Base-by-base conservation (phyloP, 1,140 invertebrate genomes). In the Tetraneura akinire region DNA sequence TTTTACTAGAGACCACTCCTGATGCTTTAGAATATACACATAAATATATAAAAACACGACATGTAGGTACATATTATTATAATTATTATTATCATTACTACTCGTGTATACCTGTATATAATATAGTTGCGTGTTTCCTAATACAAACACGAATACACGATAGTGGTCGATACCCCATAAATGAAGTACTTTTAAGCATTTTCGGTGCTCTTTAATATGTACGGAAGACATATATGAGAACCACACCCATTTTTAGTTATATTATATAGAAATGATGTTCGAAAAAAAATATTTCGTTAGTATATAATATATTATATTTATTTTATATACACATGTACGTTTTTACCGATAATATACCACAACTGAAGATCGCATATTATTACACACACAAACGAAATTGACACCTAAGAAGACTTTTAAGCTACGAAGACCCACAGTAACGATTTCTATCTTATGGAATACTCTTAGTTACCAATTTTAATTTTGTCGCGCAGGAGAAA, bases 221-320 rank as follows among this genome's bases (percentile, higher is more conserved):
- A 49, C n/a, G 53, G 51, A 76, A 76, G 71, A 76, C 71, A 76
- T 76, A 76, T 76, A 57, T 57, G 51, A 76, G 71, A 76, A 76
- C 71, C 71, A 23, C 71, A 57, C 71, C 71, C 71, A 74, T 76
- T 76, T 73, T 23, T 76, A 57, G 3, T 4, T 37, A 37, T 37
- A 37, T 37, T 37, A 8, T 37, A 37, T 76, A 76, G 37, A 76
- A 57, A 76, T 76, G 57, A 55, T 21, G 2, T 57, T 71, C 51
- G 11, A 55, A 57, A 57, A 45, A 49, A 71, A 47, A 42, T 68
- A 47, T 47, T 11, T 23, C 45, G 13, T n/a, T n/a, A n/a, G n/a
- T n/a, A n/a, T n/a, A n/a, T n/a, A n/a, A n/a, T 51, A 51, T 26
- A n/a, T 37, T 37, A 37, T 37, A n/a, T n/a, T n/a, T n/a, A n/a